Percentiles rank a stretch among this genome's conserved stretches.
Conservation (phyloP, 2,797 vertebrate genomes). For the Anguilla obscura region DNA sequence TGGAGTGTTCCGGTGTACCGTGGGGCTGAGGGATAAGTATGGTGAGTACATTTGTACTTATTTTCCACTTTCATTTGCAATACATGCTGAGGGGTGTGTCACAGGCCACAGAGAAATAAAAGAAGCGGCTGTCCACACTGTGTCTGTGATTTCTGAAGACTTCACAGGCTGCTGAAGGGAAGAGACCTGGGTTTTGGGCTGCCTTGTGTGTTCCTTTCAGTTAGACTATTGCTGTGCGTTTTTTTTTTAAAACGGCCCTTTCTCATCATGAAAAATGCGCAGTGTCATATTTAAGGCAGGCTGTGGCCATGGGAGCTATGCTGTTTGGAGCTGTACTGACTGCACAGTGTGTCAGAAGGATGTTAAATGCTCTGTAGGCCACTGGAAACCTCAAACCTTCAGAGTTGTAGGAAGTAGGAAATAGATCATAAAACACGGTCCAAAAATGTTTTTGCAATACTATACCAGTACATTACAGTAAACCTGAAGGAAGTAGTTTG, state of each 20-base stretch:
- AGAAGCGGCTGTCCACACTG: background rate
- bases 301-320: background rate
- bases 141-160: background rate
- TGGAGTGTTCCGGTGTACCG: constrained; percentile 96
- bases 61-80: background rate
- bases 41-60: constrained; percentile 70
- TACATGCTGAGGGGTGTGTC: background rate
- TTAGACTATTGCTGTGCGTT: background rate
- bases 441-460: background rate
- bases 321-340: background rate
- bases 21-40: constrained; percentile 95
- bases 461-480: background rate
- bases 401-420: background rate
- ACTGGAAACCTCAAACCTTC: background rate
- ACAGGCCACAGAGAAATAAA: background rate
- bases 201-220: background rate
- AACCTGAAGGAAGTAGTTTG: background rate
- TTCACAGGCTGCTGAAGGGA: background rate
- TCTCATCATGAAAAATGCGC: background rate
- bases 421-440: background rate
- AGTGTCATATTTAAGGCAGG: background rate
- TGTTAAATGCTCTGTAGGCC: background rate
- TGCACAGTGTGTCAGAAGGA: background rate
- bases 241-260: background rate
- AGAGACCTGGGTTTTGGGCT: background rate